Percentiles rank a stretch among this genome's conserved stretches.
These are phyloP conservation scores for Mormyrus lacerda DNA, from an alignment of 2,113 vertebrate genomes.

Conservation along the genomic window DNA sequence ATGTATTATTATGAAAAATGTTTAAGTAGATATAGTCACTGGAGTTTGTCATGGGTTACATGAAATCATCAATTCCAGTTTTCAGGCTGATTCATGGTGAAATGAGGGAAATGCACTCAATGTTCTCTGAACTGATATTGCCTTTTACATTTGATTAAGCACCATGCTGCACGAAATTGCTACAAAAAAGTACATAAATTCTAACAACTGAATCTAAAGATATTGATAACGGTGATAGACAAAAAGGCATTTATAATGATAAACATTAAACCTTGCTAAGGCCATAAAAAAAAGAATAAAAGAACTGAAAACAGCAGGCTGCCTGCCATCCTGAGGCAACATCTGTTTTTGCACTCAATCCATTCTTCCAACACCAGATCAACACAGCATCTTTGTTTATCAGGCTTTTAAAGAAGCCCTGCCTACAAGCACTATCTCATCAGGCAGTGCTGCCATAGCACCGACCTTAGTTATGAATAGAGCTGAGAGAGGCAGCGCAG, in stretches of 20 bases:
- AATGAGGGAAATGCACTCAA: background rate
- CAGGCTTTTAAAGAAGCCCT: constrained; percentile 9
- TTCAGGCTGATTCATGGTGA: background rate
- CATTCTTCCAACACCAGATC: constrained; percentile 29
- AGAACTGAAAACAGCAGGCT: constrained; percentile 8
- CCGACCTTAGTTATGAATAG: constrained; percentile 26
- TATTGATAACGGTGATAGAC: background rate
- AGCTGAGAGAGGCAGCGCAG: background rate
- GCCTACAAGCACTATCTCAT: constrained; percentile 24
- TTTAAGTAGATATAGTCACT: background rate
- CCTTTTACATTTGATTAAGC: background rate
- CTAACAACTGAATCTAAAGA: background rate
- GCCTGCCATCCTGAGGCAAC: constrained; percentile 29
- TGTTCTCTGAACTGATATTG: background rate
- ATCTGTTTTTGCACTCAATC: constrained; percentile 28
- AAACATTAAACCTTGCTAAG: background rate
- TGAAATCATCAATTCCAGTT: background rate
- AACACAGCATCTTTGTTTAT: constrained; percentile 40
- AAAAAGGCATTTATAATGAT: background rate
- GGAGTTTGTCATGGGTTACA: background rate
- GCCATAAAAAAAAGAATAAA: constrained; percentile 9
- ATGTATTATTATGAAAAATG: background rate
- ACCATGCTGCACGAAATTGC: background rate
- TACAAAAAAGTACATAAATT: background rate
- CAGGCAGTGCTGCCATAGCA: constrained; percentile 6